A percentile compares a stretch with the other conserved stretches of the same genome.
phyloP scores from a whole-genome alignment of 1,140 invertebrate genomes.

The Archegozetes longisetosus region DNA sequence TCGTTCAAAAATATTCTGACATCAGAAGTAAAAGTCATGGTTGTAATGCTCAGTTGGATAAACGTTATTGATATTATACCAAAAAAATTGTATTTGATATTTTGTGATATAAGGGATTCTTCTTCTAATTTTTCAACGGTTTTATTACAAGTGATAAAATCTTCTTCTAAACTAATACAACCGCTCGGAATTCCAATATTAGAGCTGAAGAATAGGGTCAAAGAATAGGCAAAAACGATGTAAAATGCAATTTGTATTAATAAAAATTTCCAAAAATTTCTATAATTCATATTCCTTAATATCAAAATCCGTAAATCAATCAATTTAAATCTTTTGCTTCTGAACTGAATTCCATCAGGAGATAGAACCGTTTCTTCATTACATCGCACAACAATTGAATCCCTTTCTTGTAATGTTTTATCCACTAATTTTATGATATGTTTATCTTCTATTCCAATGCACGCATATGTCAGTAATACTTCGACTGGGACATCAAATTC shows the following conservation, averaged over 20 bases:
- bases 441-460: not conserved
- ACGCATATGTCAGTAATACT: not conserved
- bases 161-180: too few species aligned
- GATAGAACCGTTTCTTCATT: too few species aligned
- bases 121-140: not conserved
- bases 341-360: too few species aligned
- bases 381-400: too few species aligned
- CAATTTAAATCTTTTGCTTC: too few species aligned
- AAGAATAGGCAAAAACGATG: too few species aligned
- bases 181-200: too few species aligned
- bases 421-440: not conserved
- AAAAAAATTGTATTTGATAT: slow-evolving; percentile 8
- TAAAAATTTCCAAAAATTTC: too few species aligned
- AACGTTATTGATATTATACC: not conserved
- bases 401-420: not conserved
- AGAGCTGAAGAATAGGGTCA: too few species aligned
- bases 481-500: not conserved
- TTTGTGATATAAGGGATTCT: not conserved
- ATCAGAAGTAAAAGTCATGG: not conserved
- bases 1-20: slow-evolving; percentile 2
- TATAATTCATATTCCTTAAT: too few species aligned
- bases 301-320: too few species aligned
- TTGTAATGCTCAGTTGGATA: not conserved
- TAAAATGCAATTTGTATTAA: too few species aligned
- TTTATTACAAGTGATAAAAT: not conserved